A percentile compares a stretch with the other conserved stretches of the same genome.
Evolutionary conservation across 30 jellyfish, hydroid and myxozoan species (phyloP).

Genomic region (Chironex yamaguchii): DNA sequence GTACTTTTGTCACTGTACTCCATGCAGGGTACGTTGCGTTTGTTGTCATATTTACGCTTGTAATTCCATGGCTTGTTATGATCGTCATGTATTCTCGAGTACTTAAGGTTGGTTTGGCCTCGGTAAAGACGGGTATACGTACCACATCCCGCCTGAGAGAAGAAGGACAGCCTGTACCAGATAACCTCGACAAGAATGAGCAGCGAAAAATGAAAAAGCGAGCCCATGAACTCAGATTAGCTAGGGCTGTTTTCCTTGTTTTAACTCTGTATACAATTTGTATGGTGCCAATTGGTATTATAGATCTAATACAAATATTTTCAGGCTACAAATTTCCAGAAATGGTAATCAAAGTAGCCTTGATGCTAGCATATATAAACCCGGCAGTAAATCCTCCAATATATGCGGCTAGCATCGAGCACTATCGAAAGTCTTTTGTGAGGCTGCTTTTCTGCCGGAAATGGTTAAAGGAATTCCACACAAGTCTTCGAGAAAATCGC

Average conservation of each 20-base stretch:
- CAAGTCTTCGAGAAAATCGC: neutral
- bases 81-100: slow-evolving; percentile 11
- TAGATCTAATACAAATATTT: slow-evolving; percentile 9
- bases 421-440: slow-evolving; percentile 21
- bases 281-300: slow-evolving; percentile 41
- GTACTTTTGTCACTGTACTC: slow-evolving; percentile 35
- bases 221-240: slow-evolving; percentile 36
- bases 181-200: neutral
- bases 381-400: slow-evolving; percentile 65
- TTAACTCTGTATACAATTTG: slow-evolving; percentile 7
- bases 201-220: neutral
- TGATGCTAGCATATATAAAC: slow-evolving; percentile 26
- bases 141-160: neutral
- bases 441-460: slow-evolving; percentile 4
- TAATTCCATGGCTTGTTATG: slow-evolving; percentile 45
- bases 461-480: neutral
- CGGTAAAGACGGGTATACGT: neutral
- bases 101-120: slow-evolving; percentile 7
- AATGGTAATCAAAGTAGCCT: slow-evolving; percentile 8
- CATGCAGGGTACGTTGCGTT: slow-evolving; percentile 15
- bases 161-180: neutral
- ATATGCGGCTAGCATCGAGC: slow-evolving; percentile 39
- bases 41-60: slow-evolving; percentile 36
- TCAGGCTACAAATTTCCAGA: neutral
- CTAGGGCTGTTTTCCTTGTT: slow-evolving; percentile 19